Conservation (phyloP, 53 echinoderm and acorn worm genomes). For the Stichopus horrens region DNA sequence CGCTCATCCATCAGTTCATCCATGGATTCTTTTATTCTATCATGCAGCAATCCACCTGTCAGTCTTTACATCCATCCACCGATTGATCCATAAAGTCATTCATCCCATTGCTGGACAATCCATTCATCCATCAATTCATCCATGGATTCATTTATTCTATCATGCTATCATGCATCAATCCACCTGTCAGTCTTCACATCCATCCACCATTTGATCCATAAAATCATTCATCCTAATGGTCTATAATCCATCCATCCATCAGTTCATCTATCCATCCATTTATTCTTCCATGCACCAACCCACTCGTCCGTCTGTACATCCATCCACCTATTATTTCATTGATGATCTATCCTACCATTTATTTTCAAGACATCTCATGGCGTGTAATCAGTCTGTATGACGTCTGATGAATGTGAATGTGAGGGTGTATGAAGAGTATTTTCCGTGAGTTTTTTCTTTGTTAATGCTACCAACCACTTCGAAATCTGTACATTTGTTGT, state of each 20-base stretch:
- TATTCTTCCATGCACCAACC: not conserved
- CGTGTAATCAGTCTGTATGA: too few relatives aligned
- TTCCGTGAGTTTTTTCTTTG: too few relatives aligned
- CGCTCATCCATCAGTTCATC: too few relatives aligned
- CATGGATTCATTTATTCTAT: not conserved
- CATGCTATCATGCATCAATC: not conserved
- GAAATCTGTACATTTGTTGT: too few relatives aligned
- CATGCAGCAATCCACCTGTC: not conserved
- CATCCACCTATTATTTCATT: not conserved
- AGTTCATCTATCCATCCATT: not conserved
- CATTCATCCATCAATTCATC: not conserved
- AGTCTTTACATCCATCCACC: too few relatives aligned
- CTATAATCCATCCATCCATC: not conserved
- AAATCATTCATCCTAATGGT: too few relatives aligned
- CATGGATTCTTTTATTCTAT: not conserved
- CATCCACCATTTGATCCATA: too few relatives aligned
- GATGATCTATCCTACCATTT: too few relatives aligned
- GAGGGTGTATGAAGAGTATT: too few relatives aligned
- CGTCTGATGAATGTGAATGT: not conserved
- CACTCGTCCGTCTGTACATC: not conserved
- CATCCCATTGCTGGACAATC: not conserved
- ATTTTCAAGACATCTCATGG: too few relatives aligned
- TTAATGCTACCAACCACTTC: too few relatives aligned
- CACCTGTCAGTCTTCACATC: not conserved
- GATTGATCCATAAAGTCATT: not conserved